Conservation (phyloP, 92 coral and sea anemone species). For the Epizoanthus scotinus region DNA sequence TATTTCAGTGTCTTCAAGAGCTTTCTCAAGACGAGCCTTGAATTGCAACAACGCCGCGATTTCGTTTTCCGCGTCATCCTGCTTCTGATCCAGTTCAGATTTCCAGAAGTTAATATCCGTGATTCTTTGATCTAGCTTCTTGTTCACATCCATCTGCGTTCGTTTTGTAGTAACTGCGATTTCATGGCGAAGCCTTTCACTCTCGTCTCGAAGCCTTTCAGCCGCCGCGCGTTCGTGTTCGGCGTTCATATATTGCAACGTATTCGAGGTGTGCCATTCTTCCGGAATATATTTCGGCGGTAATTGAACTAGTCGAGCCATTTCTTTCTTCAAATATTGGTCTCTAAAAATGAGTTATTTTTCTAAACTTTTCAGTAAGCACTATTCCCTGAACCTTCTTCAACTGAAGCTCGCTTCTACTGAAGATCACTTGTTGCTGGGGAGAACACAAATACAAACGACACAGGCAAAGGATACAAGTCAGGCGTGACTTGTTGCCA, state of each 20-base stretch:
- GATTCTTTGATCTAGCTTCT: slow-evolving; percentile 90
- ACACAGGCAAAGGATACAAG: background rate
- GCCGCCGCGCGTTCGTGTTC: slow-evolving; percentile 91
- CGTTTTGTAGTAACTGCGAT: slow-evolving; percentile 87
- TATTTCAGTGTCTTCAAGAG: slow-evolving; percentile 87
- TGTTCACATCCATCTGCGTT: slow-evolving; percentile 91
- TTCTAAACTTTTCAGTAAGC: background rate
- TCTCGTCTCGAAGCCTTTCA: slow-evolving; percentile 96
- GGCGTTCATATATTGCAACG: slow-evolving; percentile 84
- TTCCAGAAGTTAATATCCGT: slow-evolving; percentile 95
- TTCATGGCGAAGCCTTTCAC: slow-evolving; percentile 86
- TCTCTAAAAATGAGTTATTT: slow-evolving; percentile 1
- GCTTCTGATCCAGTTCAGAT: slow-evolving; percentile 88
- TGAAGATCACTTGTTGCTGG: slow-evolving; percentile 41
- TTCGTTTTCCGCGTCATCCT: slow-evolving; percentile 80
- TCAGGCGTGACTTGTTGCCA: slow-evolving; percentile 40
- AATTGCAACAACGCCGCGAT: slow-evolving; percentile 74
- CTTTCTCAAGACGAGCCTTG: slow-evolving; percentile 80
- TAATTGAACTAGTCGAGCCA: slow-evolving; percentile 95
- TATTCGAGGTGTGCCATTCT: slow-evolving; percentile 96
- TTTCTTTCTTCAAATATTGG: slow-evolving; percentile 28
- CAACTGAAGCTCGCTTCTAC: background rate
- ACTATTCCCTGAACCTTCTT: background rate
- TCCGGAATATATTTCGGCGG: slow-evolving; percentile 97
- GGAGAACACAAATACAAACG: slow-evolving; percentile 30